Conservation (phyloP, 2,113 vertebrate species). For the Elanoides forficatus region DNA sequence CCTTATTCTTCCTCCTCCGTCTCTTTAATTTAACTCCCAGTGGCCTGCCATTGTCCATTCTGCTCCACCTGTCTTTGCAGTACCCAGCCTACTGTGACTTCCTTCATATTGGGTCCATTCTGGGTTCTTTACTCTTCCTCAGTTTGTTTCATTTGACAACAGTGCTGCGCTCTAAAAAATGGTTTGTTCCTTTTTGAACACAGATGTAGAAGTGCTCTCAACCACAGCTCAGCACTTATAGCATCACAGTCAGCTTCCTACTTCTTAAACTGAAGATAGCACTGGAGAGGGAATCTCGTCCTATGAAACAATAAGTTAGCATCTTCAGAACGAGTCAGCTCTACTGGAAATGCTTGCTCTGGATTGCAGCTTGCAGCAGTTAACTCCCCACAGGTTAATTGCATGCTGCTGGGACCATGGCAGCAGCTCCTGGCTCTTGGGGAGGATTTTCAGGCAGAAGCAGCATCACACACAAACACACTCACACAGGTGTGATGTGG, state of each 20-base stretch:
- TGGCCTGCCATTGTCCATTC: neutral
- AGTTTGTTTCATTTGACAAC: neutral
- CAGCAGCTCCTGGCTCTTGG: neutral
- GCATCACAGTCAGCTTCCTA: neutral
- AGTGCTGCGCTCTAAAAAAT: rapidly evolving
- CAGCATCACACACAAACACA: neutral
- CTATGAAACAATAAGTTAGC: neutral
- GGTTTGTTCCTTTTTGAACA: neutral
- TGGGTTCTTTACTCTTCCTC: neutral
- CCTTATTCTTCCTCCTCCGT: neutral
- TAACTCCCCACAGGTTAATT: neutral
- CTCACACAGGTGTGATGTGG: neutral
- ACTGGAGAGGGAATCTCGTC: neutral
- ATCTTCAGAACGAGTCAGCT: neutral
- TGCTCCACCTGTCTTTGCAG: neutral
- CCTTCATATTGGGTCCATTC: neutral
- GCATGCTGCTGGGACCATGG: neutral
- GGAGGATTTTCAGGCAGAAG: neutral
- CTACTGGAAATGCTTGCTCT: neutral
- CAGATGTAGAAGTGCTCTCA: neutral
- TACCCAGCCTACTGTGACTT: neutral
- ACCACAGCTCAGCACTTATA: neutral
- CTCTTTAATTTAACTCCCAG: neutral
- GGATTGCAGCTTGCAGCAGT: neutral
- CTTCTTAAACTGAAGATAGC: neutral